A percentile compares a stretch with the other conserved stretches of the same genome.
Conservation (phyloP, 2,888 invertebrate species). For the Schrankia costaestrigalis region DNA sequence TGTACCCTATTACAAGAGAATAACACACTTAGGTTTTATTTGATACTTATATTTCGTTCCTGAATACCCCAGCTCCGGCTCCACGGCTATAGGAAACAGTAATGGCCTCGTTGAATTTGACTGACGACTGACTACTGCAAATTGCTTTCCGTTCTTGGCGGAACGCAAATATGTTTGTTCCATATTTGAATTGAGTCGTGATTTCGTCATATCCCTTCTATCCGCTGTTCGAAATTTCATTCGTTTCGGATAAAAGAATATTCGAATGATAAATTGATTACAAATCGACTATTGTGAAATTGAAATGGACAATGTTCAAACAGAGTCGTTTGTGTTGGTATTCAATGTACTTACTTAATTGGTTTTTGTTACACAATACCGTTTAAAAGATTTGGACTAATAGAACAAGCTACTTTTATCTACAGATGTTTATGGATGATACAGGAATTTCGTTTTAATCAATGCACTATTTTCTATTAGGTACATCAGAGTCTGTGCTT, state of each 20-base stretch:
- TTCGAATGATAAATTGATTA: constrained; percentile 20
- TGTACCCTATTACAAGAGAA: background rate
- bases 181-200: constrained; percentile 39
- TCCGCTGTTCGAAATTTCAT: constrained; percentile 13
- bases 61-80: constrained; percentile 40
- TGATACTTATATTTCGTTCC: constrained; percentile 26
- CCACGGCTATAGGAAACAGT: constrained; percentile 59
- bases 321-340: constrained; percentile 11
- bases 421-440: no score
- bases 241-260: constrained; percentile 21
- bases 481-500: no score
- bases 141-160: constrained; percentile 56
- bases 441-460: no score
- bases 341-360: no score
- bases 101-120: constrained; percentile 55
- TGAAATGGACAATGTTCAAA: constrained; percentile 16
- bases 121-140: constrained; percentile 45
- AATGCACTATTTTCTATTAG: no score
- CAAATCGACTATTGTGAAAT: constrained; percentile 24
- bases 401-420: no score
- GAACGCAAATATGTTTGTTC: constrained; percentile 56
- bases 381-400: no score
- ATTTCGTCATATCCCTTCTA: constrained; percentile 29
- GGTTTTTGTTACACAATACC: no score
- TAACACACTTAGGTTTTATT: background rate